Evolutionary conservation across 2,113 vertebrate species (phyloP), one percentile per base, ranked within the genome.

Genomic region (Tricholaema leucomelas): DNA sequence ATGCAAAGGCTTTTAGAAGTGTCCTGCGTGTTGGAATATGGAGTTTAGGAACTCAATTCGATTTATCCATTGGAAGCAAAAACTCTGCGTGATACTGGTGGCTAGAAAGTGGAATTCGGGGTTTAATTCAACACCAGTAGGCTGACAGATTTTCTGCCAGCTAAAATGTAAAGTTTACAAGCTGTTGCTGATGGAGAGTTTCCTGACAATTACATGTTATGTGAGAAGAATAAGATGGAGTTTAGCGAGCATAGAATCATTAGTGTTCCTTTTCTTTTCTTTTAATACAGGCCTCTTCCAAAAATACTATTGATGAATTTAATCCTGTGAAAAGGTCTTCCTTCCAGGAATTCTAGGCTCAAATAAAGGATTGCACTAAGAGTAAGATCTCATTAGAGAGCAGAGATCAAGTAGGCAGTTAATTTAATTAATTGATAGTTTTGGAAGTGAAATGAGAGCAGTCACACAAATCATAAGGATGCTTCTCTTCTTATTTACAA

Each of bases 391-490:
- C 24, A 36, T 16, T 81, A 25, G 76, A 63, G 46, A 48, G 11
- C 38, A 36, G 23, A 35, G 35, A 61, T 56, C 15, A 33, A 75
- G 14, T 50, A 70, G 59, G 44, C 46, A 66, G 15, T 73, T 91
- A 4, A 33, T 74, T 74, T 81, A 81, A 67, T 81, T 65, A 70
- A 67, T 38, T 52, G 42, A 58, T 88, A 9, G 12, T 36, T 90
- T 94, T 20, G 31, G 75, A 90, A 86, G 70, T 30, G 48, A 78
- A 56, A 24, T 81, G 8, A 36, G 75, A 88, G 35, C 27, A 81
- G 30, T 73, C 66, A 48, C 12, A 4, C 30, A 64, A 65, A 58
- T 89, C 10, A 8, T 66, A 74, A 59, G 31, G 54, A 70, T 1
- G 18, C 42, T 55, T 82, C 8, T 75, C 24, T 24, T 85, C 56